phyloP scores from a whole-genome alignment of 2,113 vertebrate species.

The Cryptomyrus ogoouensis region DNA sequence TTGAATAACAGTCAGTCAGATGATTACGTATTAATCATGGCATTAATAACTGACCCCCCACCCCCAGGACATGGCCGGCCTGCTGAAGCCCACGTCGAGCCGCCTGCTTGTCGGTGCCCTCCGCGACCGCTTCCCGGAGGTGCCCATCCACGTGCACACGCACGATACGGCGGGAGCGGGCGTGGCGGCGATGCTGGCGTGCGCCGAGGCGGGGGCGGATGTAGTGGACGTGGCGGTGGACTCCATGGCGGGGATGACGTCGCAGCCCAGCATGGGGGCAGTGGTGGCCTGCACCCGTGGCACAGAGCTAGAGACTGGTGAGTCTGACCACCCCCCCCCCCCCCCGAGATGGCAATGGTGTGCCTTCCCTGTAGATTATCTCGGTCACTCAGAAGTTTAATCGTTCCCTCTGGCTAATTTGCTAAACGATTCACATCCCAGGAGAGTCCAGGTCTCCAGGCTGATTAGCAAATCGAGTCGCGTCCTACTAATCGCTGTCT shows the following conservation, averaged over 20 bases:
- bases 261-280: constrained; percentile 93
- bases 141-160: constrained; percentile 84
- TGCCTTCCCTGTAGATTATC: neutral
- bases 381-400: neutral
- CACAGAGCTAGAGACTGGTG: constrained; percentile 79
- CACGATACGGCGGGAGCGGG: constrained; percentile 87
- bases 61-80: constrained; percentile 82
- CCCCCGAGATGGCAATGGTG: neutral
- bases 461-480: neutral
- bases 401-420: neutral
- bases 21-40: neutral
- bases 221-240: constrained; percentile 87
- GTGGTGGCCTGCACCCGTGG: constrained; percentile 82
- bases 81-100: constrained; percentile 74
- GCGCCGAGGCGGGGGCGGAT: constrained; percentile 78
- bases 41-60: neutral
- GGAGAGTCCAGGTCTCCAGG: neutral
- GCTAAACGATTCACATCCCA: neutral
- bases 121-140: constrained; percentile 75
- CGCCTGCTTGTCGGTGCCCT: constrained; percentile 69
- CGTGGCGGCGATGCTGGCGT: constrained; percentile 84
- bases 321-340: constrained; percentile 2
- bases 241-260: constrained; percentile 92
- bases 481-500: neutral
- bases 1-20: neutral